Evolutionary conservation across 1,140 invertebrate genomes (phyloP), one percentile per base, ranked within the genome.

Genomic region (Episyrphus balteatus): DNA sequence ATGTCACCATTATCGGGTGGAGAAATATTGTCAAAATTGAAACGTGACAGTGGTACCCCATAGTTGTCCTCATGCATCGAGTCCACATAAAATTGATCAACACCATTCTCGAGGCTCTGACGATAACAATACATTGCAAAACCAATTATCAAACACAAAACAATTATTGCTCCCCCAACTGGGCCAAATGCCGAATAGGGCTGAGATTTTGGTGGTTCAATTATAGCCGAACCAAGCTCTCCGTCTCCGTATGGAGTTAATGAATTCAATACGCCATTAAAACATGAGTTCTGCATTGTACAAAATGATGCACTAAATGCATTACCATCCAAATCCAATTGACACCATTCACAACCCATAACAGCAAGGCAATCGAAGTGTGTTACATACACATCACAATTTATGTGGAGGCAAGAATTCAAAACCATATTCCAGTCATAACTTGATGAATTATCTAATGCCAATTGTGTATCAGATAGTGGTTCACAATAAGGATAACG

Each of bases 281-380:
- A 93, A 61, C 91, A 95, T 17, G 80, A 73, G 2, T 80, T 76
- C 53, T 88, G 80, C 2, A 82, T 77, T 1, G 83, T 81, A 66
- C 91, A 95, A 63, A 86, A 92, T 0, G 89, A 81, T 2, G 75
- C 65, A 1, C 71, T 66, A 2, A 92, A 72, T 13, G 77, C 78
- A 53, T 81, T 77, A 15, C 82, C 85, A 59, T 89, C 84, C 12
- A 75, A 74, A 56, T 88, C 84, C 42, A 86, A 69, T 53, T 83
- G 80, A 67, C 92, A 95, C 92, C 92, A 95, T 59, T 92, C 87
- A 69, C 92, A 95, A 39, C 87, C 88, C 46, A 88, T 71, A 12
- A 92, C 74, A 1, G 88, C 91, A 33, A 92, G 69, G 67, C 92
- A 95, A 37, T 82, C 78, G 41, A 79, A 79, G 55, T 85, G 77